Evolutionary conservation across 2,113 vertebrate genomes (phyloP), one percentile per base, ranked within the genome.

Genomic region (Glaucomys volans): DNA sequence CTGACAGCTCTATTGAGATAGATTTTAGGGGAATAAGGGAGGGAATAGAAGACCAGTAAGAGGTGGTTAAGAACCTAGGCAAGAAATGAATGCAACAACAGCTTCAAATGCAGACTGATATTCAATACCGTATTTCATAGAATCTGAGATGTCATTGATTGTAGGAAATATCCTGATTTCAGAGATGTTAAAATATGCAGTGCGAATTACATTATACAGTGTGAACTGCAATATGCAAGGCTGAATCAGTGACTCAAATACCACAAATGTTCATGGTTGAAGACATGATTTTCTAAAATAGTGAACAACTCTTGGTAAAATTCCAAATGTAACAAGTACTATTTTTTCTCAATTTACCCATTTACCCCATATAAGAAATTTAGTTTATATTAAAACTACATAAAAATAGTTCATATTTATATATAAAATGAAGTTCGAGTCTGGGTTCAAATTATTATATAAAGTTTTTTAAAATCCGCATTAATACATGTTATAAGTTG

Each of bases 271-370:
- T 52, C 28, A 62, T 44, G 84, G 62, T 24, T 91, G 54, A 90
- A 94, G 87, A 95, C 44, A 83, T 32, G 52, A 91, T 74, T 96
- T 96, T 95, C 84, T 93, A 93, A 87, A 97, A 82, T 54, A 76
- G 57, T 76, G 76, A 87, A 84, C 77, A 80, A 84, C 67, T 77
- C 66, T 91, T 85, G 79, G 72, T 87, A 82, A 93, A 75, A 32
- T 83, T 89, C 90, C 77, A 92, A 95, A 57, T 87, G 71, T 90
- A 85, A 76, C 50, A 86, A 95, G n/a, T 40, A 44, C 76, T 95
- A 72, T 90, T 94, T 97, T 76, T 57, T 96, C 59, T 95, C 44
- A 85, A 64, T 64, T 94, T 90, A 95, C 40, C 42, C 84, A 75
- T 80, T 57, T 90, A 32, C 79, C 59, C 84, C 52, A 74, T 44